Evolutionary conservation across 1,140 invertebrate species (phyloP).

Genomic region (Diabrotica virgifera): DNA sequence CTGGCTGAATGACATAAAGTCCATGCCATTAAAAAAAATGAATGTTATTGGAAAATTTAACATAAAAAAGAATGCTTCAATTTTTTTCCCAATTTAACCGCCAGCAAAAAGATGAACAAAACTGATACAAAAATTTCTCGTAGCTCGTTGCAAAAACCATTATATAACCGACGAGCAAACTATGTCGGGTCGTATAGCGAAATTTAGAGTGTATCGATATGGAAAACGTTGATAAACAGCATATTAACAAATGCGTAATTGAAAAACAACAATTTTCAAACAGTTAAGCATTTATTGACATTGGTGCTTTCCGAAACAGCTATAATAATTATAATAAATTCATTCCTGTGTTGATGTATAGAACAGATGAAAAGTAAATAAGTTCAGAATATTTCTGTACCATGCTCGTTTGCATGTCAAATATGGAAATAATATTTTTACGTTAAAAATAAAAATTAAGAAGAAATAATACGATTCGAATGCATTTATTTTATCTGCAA

Average conservation of each 20-base stretch:
- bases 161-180: background rate
- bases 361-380: background rate
- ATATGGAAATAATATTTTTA: background rate
- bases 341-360: background rate
- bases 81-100: too few relatives aligned
- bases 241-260: background rate
- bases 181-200: background rate
- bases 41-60: too few relatives aligned
- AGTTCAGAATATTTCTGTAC: background rate
- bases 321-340: slow-evolving; percentile 1
- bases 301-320: background rate
- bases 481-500: too few relatives aligned
- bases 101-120: too few relatives aligned
- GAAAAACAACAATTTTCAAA: slow-evolving; percentile 3
- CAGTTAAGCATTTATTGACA: slow-evolving; percentile 1
- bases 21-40: too few relatives aligned
- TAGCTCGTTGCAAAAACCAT: background rate
- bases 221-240: too few relatives aligned
- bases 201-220: too few relatives aligned
- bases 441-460: background rate
- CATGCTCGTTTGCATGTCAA: background rate
- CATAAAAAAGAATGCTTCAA: too few relatives aligned
- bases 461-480: too few relatives aligned
- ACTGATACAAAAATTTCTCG: too few relatives aligned
- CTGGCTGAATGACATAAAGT: too few relatives aligned